These are phyloP conservation scores for Caradrina clavipalpis DNA, from an alignment of 2,888 invertebrate species.

Conservation along the genomic window DNA sequence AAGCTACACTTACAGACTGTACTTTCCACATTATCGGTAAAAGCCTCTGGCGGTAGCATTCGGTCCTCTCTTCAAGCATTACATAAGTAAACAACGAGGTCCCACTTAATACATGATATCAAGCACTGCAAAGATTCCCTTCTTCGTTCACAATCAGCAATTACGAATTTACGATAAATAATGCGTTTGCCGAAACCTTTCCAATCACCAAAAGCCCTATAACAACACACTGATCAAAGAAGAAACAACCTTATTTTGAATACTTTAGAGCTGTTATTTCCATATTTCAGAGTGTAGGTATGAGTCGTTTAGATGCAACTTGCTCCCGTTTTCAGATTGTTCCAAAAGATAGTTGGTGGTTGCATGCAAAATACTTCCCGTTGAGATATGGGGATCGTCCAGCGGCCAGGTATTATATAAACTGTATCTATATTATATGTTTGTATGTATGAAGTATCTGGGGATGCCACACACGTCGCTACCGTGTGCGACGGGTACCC, in stretches of 20 bases:
- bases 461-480: constrained; percentile 87
- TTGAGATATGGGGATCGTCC: constrained; percentile 88
- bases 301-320: constrained; percentile 60
- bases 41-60: constrained; percentile 38
- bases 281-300: constrained; percentile 25
- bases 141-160: constrained; percentile 78
- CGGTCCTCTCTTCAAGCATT: constrained; percentile 45
- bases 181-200: constrained; percentile 76
- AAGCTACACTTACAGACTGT: constrained; percentile 27
- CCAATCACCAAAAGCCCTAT: constrained; percentile 57
- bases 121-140: constrained; percentile 77
- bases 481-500: constrained; percentile 58
- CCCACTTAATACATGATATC: constrained; percentile 79
- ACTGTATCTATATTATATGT: constrained; percentile 52
- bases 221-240: not conserved
- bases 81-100: constrained; percentile 66
- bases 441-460: constrained; percentile 68
- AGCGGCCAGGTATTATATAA: constrained; percentile 83
- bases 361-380: constrained; percentile 90
- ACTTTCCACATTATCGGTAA: constrained; percentile 37
- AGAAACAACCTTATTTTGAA: constrained; percentile 45
- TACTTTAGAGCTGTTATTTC: constrained; percentile 55
- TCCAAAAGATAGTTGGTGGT: constrained; percentile 87
- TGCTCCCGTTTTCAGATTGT: constrained; percentile 87
- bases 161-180: constrained; percentile 87